Base-by-base conservation (phyloP, 2,888 invertebrate genomes). In the Eurytoma adleriae region DNA sequence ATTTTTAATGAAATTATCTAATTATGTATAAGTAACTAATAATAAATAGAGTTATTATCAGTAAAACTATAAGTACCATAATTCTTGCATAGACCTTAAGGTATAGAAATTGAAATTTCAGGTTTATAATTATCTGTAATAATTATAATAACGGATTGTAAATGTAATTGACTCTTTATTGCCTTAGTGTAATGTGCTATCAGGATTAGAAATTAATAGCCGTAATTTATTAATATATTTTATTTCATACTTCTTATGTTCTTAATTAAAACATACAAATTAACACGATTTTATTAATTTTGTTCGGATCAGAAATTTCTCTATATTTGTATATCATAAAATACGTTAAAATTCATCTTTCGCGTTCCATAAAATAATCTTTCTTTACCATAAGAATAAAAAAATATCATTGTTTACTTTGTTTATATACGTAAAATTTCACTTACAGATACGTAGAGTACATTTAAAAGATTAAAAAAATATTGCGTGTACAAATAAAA, bases 351-450 rank as follows among this genome's bases (percentile, higher is more conserved):
- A 67, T 67, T 20, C 61, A 61, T 18, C 57, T 52, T 59, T 68
- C 16, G 20, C 12, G 24, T 68, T 72, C n/a, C 18, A 72, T 52
- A 75, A 67, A 74, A 71, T 67, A 52, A 70, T 40, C 52, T 59
- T 48, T 73, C 12, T 12, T 48, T 71, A 16, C n/a, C 16, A 27
- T n/a, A 67, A 67, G 54, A 66, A 67, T 72, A 76, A 68, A 72
- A 79, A 72, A 72, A 72, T 68, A 72, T 76, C 7, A 7, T 78
- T 20, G 70, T 73, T 77, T 78, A 67, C 40, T 78, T 73, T 77
- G 72, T 24, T 1, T 40, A 40, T 40, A 40, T 10, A 40, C 10
- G 10, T 40, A 40, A 40, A 40, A 40, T 10, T 40, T 40, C 40
- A 40, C 40, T 40, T 40, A 40, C 40, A 40, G 40, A 40, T 40